phyloP scores from a whole-genome alignment of 2,797 vertebrate genomes.

The Dermochelys coriacea region DNA sequence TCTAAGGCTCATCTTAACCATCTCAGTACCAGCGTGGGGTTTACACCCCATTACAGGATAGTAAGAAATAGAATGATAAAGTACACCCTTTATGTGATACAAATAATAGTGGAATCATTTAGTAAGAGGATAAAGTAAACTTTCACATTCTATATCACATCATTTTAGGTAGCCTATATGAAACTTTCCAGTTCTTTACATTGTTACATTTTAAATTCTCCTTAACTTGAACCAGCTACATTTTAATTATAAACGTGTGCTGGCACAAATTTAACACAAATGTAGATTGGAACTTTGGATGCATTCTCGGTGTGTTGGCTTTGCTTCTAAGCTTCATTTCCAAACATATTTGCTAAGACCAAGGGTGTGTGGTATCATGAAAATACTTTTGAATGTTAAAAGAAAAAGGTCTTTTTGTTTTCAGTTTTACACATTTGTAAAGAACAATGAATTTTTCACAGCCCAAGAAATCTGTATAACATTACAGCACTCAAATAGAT shows the following conservation, averaged over 20 bases:
- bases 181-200: neutral
- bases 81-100: neutral
- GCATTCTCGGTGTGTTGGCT: neutral
- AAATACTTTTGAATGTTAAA: neutral
- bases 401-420: neutral
- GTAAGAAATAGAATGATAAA: neutral
- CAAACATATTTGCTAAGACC: neutral
- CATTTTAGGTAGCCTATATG: neutral
- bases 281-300: neutral
- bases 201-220: neutral
- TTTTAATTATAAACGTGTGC: neutral
- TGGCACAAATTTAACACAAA: neutral
- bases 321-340: neutral
- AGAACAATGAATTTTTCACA: neutral
- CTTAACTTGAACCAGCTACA: neutral
- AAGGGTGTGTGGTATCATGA: neutral
- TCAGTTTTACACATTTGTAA: neutral
- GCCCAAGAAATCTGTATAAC: neutral
- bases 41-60: neutral
- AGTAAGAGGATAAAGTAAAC: neutral
- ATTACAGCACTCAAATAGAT: neutral
- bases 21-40: neutral
- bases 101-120: neutral
- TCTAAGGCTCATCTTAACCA: neutral
- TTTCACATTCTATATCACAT: constrained; percentile 12